These are phyloP conservation scores for Zaprionus vittiger DNA, from an alignment of 1,140 invertebrate genomes.

Conservation along the genomic window DNA sequence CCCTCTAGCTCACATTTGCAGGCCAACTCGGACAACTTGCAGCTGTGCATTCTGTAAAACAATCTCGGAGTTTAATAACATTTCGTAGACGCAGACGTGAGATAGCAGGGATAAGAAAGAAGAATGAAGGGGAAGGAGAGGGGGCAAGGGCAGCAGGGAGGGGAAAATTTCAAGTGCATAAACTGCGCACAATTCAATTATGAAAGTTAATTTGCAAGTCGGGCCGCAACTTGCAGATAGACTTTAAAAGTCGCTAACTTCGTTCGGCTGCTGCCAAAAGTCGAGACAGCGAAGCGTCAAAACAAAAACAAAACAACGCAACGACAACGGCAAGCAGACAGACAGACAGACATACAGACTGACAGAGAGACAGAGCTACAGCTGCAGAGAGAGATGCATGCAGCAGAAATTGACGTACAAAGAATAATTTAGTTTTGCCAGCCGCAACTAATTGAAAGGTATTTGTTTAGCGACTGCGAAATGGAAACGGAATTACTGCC, in stretches of 20 bases:
- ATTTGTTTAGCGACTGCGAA: conserved; percentile 59
- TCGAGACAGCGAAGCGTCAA: conserved; percentile 43
- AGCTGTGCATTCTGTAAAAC: conserved; percentile 13
- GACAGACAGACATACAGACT: conserved; percentile 2
- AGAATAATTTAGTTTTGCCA: conserved; percentile 64
- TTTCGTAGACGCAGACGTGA: conserved; percentile 11
- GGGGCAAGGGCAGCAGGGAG: background rate
- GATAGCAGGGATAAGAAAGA: background rate
- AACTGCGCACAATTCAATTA: conserved; percentile 54
- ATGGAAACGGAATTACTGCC: conserved; percentile 49
- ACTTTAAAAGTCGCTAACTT: conserved; percentile 55
- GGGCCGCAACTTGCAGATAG: conserved; percentile 37
- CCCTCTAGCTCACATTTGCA: background rate
- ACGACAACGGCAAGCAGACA: conserved; percentile 2
- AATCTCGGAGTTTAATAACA: conserved; percentile 39
- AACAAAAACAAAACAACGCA: conserved; percentile 20
- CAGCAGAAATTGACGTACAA: conserved; percentile 38
- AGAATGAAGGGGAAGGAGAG: background rate
- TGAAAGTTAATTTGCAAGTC: conserved; percentile 50
- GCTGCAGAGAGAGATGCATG: conserved; percentile 3
- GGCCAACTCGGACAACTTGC: conserved; percentile 1
- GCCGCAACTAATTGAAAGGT: conserved; percentile 66
- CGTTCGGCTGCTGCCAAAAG: conserved; percentile 40
- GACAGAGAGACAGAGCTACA: background rate
- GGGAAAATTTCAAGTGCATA: conserved; percentile 42